Conservation (phyloP, 2,113 vertebrate species). For the Pluvianellus socialis region DNA sequence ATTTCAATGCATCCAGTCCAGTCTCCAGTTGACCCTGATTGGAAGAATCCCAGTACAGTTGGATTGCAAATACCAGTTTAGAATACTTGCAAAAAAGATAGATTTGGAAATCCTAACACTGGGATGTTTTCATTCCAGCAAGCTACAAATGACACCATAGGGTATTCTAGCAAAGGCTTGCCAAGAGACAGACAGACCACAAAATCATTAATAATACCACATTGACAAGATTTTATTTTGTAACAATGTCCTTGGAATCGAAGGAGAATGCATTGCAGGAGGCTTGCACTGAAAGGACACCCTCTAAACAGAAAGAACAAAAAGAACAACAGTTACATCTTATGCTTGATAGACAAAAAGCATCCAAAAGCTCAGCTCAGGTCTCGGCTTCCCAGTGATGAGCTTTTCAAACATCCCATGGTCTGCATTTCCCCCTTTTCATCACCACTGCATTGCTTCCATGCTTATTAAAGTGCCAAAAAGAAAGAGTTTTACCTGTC, state of each 20-base stretch:
- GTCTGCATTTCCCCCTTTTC: background rate
- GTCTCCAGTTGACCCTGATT: background rate
- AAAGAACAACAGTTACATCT: background rate
- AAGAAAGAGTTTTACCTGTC: background rate
- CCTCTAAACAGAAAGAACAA: background rate
- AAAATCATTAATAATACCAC: background rate
- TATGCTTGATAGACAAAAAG: background rate
- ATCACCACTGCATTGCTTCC: background rate
- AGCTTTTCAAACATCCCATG: background rate
- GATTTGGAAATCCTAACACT: background rate
- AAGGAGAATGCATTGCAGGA: background rate
- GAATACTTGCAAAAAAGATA: background rate
- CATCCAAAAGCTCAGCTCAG: background rate
- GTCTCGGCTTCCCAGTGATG: background rate
- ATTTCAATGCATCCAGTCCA: background rate
- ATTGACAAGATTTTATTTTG: background rate
- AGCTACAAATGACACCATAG: background rate
- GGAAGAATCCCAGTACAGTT: background rate
- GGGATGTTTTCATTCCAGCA: background rate
- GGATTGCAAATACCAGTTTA: background rate
- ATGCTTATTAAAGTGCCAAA: background rate
- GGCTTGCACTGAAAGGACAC: background rate
- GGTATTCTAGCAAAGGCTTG: background rate
- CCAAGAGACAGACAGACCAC: background rate
- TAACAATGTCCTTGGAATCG: background rate